These are phyloP conservation scores for Epinephelus awoara DNA, from an alignment of 2,797 vertebrate species.

Conservation along the genomic window DNA sequence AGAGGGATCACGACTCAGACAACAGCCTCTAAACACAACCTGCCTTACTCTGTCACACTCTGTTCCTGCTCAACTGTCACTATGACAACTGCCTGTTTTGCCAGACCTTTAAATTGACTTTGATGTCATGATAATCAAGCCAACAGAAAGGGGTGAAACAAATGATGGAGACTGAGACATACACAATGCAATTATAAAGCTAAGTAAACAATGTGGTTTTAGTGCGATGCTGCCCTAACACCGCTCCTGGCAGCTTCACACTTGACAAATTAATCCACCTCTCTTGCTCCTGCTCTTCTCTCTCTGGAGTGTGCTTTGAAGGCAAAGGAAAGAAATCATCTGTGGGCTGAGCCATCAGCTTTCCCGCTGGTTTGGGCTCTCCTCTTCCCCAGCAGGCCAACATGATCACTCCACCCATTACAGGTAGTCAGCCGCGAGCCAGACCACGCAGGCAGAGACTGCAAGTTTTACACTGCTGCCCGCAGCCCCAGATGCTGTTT, in stretches of 20 bases:
- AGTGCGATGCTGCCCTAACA: conserved; percentile 11
- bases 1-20: conserved; percentile 53
- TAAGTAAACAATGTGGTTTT: conserved; percentile 23
- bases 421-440: conserved; percentile 14
- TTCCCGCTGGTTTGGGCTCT: conserved; percentile 49
- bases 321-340: conserved; percentile 62
- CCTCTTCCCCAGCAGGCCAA: conserved; percentile 16
- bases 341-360: conserved; percentile 43
- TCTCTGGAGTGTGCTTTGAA: conserved; percentile 57
- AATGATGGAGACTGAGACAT: background rate
- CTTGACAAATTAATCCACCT: conserved; percentile 54
- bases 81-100: conserved; percentile 71
- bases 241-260: conserved; percentile 29
- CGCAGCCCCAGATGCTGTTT: background rate
- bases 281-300: conserved; percentile 33
- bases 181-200: background rate
- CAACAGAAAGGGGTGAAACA: conserved; percentile 20
- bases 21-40: conserved; percentile 59
- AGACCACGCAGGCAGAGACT: background rate
- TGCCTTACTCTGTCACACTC: conserved; percentile 48
- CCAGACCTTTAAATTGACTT: conserved; percentile 57
- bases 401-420: conserved; percentile 30
- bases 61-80: conserved; percentile 62
- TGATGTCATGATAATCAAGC: conserved; percentile 36
- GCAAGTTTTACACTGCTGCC: conserved; percentile 5